Base-by-base conservation (phyloP, 2,888 invertebrate genomes). In the Morpho achilles region DNA sequence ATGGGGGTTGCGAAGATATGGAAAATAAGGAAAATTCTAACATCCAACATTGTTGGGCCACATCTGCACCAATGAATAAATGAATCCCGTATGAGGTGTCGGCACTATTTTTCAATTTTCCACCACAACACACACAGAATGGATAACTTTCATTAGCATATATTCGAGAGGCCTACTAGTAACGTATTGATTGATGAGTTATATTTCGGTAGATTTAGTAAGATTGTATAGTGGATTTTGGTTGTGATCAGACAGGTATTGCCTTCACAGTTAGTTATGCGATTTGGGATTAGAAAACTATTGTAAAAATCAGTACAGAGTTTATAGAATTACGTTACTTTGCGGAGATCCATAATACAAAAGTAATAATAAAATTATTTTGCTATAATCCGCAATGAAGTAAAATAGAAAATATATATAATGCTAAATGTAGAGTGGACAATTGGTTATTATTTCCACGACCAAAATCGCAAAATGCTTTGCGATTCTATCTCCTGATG, bases 41-140 rank as follows among this genome's bases (percentile, higher is more conserved):
- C 56, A 63, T 60, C 62, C 62, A 62, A 49, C 62, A 63, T 63
- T 63, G 62, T 63, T 47, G 42, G 50, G 56, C 44, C 65, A 60
- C 67, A 64, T 67, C 59, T 67, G 62, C 64, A 65, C 75, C 79
- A 79, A 87, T 86, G 86, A 86, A 85, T 88, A 86, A 69, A 86
- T 88, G 86, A 87, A 85, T 85, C 65, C 67, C 69, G 73, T 79
- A 82, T 78, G 74, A 75, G 74, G 74, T 71, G 53, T 59, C 64
- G 65, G 70, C 75, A 80, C 77, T 85, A 85, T 84, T 83, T 87
- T 88, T 87, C 85, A 86, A 88, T 88, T 88, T 88, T 87, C 87
- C 82, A 78, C 78, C 73, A 87, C 84, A 87, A 84, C 84, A 82
- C 82, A 66, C 74, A 65, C 67, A 71, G 83, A 79, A 84, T 83